phyloP scores from a whole-genome alignment of 2,888 invertebrate genomes.

The Corythucha ciliata region DNA sequence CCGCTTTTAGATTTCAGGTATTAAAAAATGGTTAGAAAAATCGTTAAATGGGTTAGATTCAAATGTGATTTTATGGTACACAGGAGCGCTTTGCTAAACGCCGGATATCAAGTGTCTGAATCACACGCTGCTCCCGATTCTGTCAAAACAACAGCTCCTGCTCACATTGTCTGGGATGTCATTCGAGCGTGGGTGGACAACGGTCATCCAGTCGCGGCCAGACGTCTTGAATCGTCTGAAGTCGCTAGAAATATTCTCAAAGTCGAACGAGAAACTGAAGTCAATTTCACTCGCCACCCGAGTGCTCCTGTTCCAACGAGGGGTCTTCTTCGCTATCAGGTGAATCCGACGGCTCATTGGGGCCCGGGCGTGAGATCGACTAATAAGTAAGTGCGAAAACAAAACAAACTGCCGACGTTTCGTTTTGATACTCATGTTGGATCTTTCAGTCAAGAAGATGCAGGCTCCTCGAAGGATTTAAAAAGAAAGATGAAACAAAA shows the following conservation, averaged over 20 bases:
- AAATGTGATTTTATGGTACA: slow-evolving; percentile 8
- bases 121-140: slow-evolving; percentile 84
- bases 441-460: background rate
- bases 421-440: background rate
- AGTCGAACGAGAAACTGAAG: slow-evolving; percentile 38
- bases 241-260: slow-evolving; percentile 36
- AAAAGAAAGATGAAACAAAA: slow-evolving; percentile 5
- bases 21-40: slow-evolving; percentile 1
- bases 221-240: slow-evolving; percentile 44
- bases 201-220: slow-evolving; percentile 55
- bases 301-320: slow-evolving; percentile 68
- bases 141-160: slow-evolving; percentile 87
- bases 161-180: slow-evolving; percentile 81
- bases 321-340: slow-evolving; percentile 69
- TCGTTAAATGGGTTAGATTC: background rate
- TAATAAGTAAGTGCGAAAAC: slow-evolving; percentile 66
- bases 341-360: slow-evolving; percentile 80
- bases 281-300: slow-evolving; percentile 50
- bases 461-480: slow-evolving; percentile 1
- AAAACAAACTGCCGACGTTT: no score
- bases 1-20: slow-evolving; percentile 61
- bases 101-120: slow-evolving; percentile 81
- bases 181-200: slow-evolving; percentile 64
- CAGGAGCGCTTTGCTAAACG: slow-evolving; percentile 82
- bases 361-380: slow-evolving; percentile 73